Conservation (phyloP, 2,888 invertebrate genomes). For the Tenodera sinensis region DNA sequence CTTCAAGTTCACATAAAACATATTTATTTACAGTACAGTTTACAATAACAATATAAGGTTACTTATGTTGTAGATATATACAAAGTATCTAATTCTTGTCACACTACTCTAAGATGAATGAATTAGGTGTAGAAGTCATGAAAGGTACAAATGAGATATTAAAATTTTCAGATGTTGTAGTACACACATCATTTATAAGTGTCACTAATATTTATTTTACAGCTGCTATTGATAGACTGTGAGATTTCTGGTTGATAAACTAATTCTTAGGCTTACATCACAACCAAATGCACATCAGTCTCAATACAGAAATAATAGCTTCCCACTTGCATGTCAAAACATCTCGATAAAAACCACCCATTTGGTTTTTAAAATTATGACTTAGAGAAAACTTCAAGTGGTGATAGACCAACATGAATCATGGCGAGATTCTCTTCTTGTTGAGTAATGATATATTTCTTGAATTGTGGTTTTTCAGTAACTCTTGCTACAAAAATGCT, state of each 20-base stretch:
- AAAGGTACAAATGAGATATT: neutral
- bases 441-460: neutral
- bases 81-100: neutral
- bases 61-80: neutral
- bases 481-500: neutral
- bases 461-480: neutral
- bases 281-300: neutral
- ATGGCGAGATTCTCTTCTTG: neutral
- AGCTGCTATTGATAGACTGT: neutral
- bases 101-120: neutral
- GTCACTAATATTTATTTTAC: neutral
- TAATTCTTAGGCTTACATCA: neutral
- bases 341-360: neutral
- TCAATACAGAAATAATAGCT: neutral
- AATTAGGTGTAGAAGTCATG: neutral
- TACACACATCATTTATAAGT: neutral
- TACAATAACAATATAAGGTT: neutral
- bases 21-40: neutral
- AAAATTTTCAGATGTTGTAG: neutral
- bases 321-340: neutral
- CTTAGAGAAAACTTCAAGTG: neutral
- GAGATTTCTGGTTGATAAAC: neutral
- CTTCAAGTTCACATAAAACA: neutral
- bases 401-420: neutral
- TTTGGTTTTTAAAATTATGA: neutral